Evolutionary conservation across 2,797 vertebrate species (phyloP), one percentile per base, ranked within the genome.

Genomic region (Sebastes glaucus): DNA sequence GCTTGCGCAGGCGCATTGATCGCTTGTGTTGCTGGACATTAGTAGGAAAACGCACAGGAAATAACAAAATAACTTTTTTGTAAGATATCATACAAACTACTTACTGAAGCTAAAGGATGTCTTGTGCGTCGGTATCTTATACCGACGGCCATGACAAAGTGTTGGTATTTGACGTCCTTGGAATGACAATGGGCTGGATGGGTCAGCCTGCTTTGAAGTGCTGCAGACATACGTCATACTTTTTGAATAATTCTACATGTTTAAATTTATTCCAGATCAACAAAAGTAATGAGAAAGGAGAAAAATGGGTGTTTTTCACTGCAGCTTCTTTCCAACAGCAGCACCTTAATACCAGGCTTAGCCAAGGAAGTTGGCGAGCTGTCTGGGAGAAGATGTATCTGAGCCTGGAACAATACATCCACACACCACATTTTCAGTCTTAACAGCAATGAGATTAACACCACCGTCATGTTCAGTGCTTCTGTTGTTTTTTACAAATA

Each of bases 271-370:
- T 64, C 7, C 25, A 53, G 38, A 46, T 16, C 0, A 38, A 1
- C 2, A n/a, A 16, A 61, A 13, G n/a, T n/a, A 7, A 4, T 42
- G 79, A 75, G 46, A 46, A 69, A 52, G 33, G 38, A 49, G 27
- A 25, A 38, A 62, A 64, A 6, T 53, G 28, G 28, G 16, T 56
- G 13, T 16, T 11, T 68, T 57, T 74, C 25, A 30, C 64, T 57
- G 69, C 68, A 63, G 74, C 70, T 67, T 49, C 20, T 38, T 8
- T 85, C 67, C 80, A 86, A 23, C 30, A 35, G 42, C 79, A 23
- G 78, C 60, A 35, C 61, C 67, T 85, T 86, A 84, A 91, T 68
- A 46, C 71, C 42, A 56, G 53, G 52, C 74, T 86, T 38, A 79
- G 55, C 32, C 22, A 75, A 68, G 71, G 80, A 78, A 38, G 74